Evolutionary conservation across 2,797 vertebrate species (phyloP), one percentile per base, ranked within the genome.

Genomic region (Periparus ater): DNA sequence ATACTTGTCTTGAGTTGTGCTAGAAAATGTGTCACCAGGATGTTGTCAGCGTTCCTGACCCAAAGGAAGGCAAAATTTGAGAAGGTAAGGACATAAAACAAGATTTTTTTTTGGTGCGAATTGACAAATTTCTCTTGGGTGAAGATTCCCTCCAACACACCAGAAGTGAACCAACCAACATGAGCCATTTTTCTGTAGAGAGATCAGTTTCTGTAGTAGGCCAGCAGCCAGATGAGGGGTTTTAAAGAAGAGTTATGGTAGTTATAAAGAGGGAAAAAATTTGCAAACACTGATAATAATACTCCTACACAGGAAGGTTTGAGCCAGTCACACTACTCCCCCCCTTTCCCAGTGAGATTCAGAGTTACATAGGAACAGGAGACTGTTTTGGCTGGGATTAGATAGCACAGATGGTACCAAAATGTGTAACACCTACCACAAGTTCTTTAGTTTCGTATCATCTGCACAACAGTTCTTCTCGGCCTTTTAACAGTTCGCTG

Each of bases 211-310:
- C 93, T 71, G 70, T 95, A 62, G 58, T 91, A 95, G 96, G 95
- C 95, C 95, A 95, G 96, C 91, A 94, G 93, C 97, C 97, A 98
- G 97, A 97, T 97, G 97, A 94, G 93, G 88, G 91, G 85, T 97
- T 97, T 84, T 93, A 92, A 97, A 91, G 97, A 96, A 97, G 97
- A 95, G 90, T 96, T 97, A 96, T 95, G 92, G 95, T 96, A 94
- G 95, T 87, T 96, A 96, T 91, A 95, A 97, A 95, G 92, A 93
- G 90, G 90, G 58, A 94, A 97, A 97, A 96, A 91, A 97, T 91
- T 97, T 97, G 86, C 89, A 95, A 96, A 97, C 92, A 97, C 97
- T 95, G 91, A 97, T 96, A 93, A 92, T 97, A 96, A 97, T 97
- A 96, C 97, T 96, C 96, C 97, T 95, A 96, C 96, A 95, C 87